phyloP scores from a whole-genome alignment of 2,888 invertebrate genomes.

The Chrysolina haemoptera region DNA sequence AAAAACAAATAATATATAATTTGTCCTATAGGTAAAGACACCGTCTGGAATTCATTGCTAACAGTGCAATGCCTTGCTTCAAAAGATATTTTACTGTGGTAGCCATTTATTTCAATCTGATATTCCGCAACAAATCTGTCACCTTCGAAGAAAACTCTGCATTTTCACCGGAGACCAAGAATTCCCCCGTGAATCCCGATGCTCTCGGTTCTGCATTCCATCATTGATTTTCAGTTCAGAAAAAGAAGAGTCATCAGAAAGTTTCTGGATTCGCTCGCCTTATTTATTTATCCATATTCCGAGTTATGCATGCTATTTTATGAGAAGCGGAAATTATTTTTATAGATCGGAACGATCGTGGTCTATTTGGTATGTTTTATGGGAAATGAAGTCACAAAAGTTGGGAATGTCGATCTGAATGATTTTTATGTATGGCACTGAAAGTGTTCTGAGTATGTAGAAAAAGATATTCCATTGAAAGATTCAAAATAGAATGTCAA shows the following conservation, averaged over 20 bases:
- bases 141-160: background rate
- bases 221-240: constrained; percentile 10
- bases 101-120: constrained; percentile 3
- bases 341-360: background rate
- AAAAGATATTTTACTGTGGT: background rate
- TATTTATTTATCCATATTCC: background rate
- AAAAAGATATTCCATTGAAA: no score
- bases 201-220: background rate
- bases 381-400: background rate
- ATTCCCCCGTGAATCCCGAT: background rate
- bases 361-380: background rate
- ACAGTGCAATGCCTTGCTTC: background rate
- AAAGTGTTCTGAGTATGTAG: background rate
- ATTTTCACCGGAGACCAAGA: background rate
- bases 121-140: constrained; percentile 4
- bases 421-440: background rate
- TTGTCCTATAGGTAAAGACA: no score
- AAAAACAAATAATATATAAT: no score
- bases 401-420: background rate
- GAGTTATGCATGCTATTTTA: background rate
- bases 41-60: no score
- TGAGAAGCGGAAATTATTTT: background rate
- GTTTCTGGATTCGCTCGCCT: background rate
- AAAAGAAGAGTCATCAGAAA: constrained; percentile 1
- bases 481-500: no score